Conservation (phyloP, 2,888 invertebrate genomes). For the Chalcosyrphus nemorum region DNA sequence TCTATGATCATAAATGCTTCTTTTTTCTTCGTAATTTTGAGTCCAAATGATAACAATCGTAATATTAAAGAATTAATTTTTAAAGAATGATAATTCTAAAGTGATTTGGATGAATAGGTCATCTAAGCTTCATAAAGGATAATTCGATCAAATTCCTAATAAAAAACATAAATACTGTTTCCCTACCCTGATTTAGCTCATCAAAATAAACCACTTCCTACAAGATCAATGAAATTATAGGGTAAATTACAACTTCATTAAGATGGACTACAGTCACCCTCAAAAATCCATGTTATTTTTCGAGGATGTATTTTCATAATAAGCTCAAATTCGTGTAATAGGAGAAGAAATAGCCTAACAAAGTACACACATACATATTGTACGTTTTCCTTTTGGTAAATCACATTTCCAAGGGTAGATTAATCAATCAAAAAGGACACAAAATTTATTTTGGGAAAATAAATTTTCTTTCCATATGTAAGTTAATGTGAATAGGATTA, state of each 20-base stretch:
- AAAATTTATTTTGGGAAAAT: constrained; percentile 24
- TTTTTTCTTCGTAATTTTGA: too few relatives aligned
- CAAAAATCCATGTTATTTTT: background rate
- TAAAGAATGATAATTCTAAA: too few relatives aligned
- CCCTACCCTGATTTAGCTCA: too few relatives aligned
- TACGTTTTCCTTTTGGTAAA: constrained; percentile 6
- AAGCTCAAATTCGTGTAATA: background rate
- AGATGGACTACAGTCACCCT: background rate
- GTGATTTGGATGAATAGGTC: too few relatives aligned
- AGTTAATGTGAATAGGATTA: constrained; percentile 9
- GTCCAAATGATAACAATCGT: too few relatives aligned
- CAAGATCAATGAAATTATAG: background rate
- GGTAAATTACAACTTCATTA: background rate
- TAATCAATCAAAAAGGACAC: constrained; percentile 54
- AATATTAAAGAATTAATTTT: too few relatives aligned
- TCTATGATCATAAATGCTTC: too few relatives aligned
- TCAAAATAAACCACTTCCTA: background rate
- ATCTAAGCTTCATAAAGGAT: too few relatives aligned
- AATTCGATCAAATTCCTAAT: too few relatives aligned
- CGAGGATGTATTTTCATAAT: background rate
- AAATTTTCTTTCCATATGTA: constrained; percentile 31
- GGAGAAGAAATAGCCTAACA: background rate
- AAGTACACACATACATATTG: background rate
- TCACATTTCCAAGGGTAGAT: constrained; percentile 47
- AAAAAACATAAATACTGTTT: too few relatives aligned